A percentile compares a stretch with the other conserved stretches of the same genome.
Conservation (phyloP, 2,888 invertebrate genomes). For the Mesoligia furuncula region DNA sequence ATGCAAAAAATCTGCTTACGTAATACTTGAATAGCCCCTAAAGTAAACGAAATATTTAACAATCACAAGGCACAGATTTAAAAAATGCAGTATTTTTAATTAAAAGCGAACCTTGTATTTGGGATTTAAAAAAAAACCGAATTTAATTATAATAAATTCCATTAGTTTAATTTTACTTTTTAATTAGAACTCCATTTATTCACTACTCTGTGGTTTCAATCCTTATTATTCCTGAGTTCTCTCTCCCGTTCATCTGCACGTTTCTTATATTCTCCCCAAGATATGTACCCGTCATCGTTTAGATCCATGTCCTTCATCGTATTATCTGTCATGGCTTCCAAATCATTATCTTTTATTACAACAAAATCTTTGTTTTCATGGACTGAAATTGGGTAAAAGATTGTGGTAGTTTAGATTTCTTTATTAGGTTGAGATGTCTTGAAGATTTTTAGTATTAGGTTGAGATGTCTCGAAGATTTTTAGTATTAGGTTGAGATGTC, state of each 20-base stretch:
- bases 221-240: neutral
- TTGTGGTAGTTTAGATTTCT: neutral
- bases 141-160: conserved; percentile 24
- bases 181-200: conserved; percentile 1
- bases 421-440: neutral
- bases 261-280: conserved; percentile 43
- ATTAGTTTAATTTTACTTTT: neutral
- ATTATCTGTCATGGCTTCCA: conserved; percentile 28
- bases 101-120: neutral
- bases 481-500: too few relatives aligned
- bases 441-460: too few relatives aligned
- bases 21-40: too few relatives aligned
- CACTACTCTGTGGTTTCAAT: neutral
- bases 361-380: neutral
- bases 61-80: conserved; percentile 32
- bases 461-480: too few relatives aligned
- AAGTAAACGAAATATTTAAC: conserved; percentile 17
- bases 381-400: conserved; percentile 33
- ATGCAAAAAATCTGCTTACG: too few relatives aligned
- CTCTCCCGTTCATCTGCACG: neutral
- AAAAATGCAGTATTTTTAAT: conserved; percentile 4
- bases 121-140: neutral
- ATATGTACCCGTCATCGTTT: conserved; percentile 47
- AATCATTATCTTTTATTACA: conserved; percentile 25
- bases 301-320: conserved; percentile 30